Base-by-base conservation (phyloP, 2,113 vertebrate genomes). In the Notarius quadriscutis region DNA sequence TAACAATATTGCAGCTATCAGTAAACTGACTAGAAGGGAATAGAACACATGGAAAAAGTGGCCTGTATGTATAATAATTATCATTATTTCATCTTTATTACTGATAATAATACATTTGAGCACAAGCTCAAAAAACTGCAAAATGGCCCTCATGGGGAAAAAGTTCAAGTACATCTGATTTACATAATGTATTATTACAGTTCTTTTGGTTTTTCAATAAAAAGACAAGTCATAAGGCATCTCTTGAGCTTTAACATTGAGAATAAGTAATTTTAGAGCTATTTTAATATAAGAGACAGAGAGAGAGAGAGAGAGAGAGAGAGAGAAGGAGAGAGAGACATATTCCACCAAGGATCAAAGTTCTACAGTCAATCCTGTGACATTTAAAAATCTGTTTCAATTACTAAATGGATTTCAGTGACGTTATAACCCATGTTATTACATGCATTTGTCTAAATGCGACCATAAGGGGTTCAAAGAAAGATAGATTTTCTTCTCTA, bases 321-420 rank as follows among this genome's bases (percentile, higher is more conserved):
- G 48, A 77, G 74, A 77, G 71, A 74, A 34, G 20, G 5, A 41
- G 2, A 18, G 65, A 69, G 65, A n/a, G 62, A 69, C n/a, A 71
- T 12, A 34, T 69, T 17, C 67, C 27, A 69, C 15, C 11, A 25
- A 17, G 25, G 25, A 55, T 79, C 77, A 79, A 79, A 55, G 77
- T 25, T 55, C 4, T n/a, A 17, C n/a, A 20, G 15, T 55, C n/a
- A 17, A 55, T 18, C 77, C 12, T 14, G 51, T 79, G 51, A n/a
- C n/a, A 55, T 79, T 77, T 77, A 51, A 15, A 77, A 77, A 77
- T 77, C 48, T 77, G n/a, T 79, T 79, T 79, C 0, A 55, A n/a
- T 55, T n/a, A 55, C 77, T 55, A 55, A 55, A 79, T 55, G 48
- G 25, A 79, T 79, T 55, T 55, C 22, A 79, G 77, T 27, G 51